Base-by-base conservation (phyloP, 2,797 vertebrate genomes). In the Nothura maculosa region DNA sequence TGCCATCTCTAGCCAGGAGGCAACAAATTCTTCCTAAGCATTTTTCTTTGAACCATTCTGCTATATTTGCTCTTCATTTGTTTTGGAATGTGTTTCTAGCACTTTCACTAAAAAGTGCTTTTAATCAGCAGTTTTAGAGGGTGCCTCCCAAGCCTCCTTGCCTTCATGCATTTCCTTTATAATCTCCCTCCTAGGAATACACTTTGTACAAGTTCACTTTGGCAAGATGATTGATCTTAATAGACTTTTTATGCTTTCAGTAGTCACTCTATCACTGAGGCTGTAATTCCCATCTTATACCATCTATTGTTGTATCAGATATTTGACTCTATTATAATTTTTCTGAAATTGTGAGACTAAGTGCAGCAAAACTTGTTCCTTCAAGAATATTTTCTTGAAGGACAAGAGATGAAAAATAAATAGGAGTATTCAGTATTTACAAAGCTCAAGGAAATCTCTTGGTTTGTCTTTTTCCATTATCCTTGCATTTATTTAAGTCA, bases 1-100 rank as follows among this genome's bases (percentile, higher is more conserved):
- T 96, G 96, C 95, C 93, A 94, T 92, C 81, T 94, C 50, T 90
- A 96, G 86, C 93, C 88, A 95, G 85, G 96, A 97, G 94, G 87
- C 86, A 97, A 89, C 93, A 90, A 90, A 86, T 85, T 90, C 76
- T 93, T 94, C 92, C 67, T 90, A 45, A 95, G 74, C 8, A 40
- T 92, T 97, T 97, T 95, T 83, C 89, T 95, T 96, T 96, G 87
- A 95, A 94, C 47, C 2, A 16, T 77, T 89, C 43, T 32, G 14
- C 45, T 95, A 42, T 63, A 81, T 93, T 87, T 91, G 91, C 58
- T 74, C 27, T 89, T 90, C 90, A 55, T 95, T 95, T 96, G 75
- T 81, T 95, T 95, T 91, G 81, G 69, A 94, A 85, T 47, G 22
- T 63, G 83, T 94, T 93, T 91, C 91, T 86, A 77, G 19, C 25